These are phyloP conservation scores for Tenrec ecaudatus DNA, from an alignment of 2,113 vertebrate species.

Conservation along the genomic window DNA sequence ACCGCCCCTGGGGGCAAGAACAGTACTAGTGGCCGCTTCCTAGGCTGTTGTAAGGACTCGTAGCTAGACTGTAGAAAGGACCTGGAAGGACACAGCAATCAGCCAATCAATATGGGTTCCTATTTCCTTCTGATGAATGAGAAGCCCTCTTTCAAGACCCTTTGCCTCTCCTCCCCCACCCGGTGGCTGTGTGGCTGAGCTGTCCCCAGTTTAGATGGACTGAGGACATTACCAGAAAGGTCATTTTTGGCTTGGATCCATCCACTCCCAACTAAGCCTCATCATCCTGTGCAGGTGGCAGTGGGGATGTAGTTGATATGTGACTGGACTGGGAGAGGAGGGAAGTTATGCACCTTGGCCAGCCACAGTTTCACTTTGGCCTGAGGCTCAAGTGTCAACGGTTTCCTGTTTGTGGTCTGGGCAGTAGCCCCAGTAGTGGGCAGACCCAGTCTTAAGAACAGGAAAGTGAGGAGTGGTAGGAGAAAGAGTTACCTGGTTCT, in stretches of 20 bases:
- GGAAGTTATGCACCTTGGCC: slow-evolving; percentile 69
- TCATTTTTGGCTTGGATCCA: background rate
- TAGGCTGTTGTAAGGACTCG: background rate
- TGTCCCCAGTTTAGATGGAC: background rate
- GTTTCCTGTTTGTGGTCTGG: slow-evolving; percentile 76
- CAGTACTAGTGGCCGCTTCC: background rate
- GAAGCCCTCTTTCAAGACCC: slow-evolving; percentile 8
- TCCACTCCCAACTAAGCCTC: background rate
- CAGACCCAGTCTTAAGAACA: background rate
- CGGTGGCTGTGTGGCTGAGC: background rate
- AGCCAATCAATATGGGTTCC: slow-evolving; percentile 13
- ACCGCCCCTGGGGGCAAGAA: background rate
- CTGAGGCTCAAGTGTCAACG: slow-evolving; percentile 53
- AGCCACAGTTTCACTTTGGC: slow-evolving; percentile 73
- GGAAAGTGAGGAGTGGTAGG: background rate
- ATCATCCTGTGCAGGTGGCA: no score
- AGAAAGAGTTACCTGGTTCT: background rate
- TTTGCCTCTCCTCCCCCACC: background rate
- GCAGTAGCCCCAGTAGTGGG: slow-evolving; percentile 62
- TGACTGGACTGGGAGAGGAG: background rate
- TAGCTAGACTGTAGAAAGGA: background rate
- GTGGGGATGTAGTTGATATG: background rate
- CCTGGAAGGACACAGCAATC: background rate
- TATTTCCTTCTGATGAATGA: slow-evolving; percentile 32
- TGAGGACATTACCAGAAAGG: background rate